phyloP scores from a whole-genome alignment of 2,888 invertebrate species.

The Oscheius onirici region DNA sequence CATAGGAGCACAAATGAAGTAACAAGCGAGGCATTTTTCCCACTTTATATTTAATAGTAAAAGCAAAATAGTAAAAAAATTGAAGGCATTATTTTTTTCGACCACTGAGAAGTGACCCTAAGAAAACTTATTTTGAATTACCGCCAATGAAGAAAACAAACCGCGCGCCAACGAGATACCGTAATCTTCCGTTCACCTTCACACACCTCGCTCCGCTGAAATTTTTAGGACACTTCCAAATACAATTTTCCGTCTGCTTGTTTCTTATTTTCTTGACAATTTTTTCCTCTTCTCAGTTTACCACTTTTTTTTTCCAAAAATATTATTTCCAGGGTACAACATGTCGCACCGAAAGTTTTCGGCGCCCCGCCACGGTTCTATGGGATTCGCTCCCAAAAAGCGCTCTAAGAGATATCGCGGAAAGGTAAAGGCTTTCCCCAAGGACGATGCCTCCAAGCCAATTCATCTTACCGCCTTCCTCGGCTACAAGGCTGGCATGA shows the following conservation, averaged over 20 bases:
- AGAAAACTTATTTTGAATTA: no score
- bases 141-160: background rate
- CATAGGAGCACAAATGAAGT: no score
- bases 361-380: slow-evolving; percentile 98
- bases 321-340: slow-evolving; percentile 36
- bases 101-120: background rate
- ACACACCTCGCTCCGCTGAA: background rate
- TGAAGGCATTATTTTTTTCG: background rate
- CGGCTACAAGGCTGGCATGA: slow-evolving; percentile 99
- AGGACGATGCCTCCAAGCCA: slow-evolving; percentile 93
- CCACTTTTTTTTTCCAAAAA: slow-evolving; percentile 3
- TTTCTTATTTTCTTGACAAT: background rate
- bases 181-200: slow-evolving; percentile 6
- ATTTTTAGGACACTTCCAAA: no score
- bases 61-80: background rate
- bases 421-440: slow-evolving; percentile 99
- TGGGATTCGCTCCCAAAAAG: slow-evolving; percentile 99
- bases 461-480: slow-evolving; percentile 93
- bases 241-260: no score
- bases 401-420: slow-evolving; percentile 94
- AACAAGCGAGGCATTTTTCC: no score
- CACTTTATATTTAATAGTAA: background rate
- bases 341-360: slow-evolving; percentile 99
- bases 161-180: background rate
- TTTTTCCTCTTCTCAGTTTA: background rate